Evolutionary conservation across 2,797 vertebrate genomes (phyloP).

Genomic region (Psittacula echo): DNA sequence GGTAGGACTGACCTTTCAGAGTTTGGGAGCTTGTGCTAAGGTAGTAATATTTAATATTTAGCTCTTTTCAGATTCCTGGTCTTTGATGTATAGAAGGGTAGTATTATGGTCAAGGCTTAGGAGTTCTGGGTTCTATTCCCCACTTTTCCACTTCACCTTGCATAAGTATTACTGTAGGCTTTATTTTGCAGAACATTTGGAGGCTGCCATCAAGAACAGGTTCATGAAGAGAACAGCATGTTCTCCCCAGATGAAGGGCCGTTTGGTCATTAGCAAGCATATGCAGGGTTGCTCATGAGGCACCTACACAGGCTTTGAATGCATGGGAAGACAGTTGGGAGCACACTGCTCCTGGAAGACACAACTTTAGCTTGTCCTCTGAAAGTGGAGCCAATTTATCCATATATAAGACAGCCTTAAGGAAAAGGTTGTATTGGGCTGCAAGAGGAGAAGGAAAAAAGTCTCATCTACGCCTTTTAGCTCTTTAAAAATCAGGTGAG

Average conservation of each 20-base stretch:
- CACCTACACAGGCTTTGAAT: background rate
- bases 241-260: background rate
- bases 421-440: background rate
- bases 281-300: background rate
- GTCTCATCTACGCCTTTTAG: background rate
- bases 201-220: background rate
- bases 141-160: background rate
- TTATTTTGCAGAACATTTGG: background rate
- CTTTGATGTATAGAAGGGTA: background rate
- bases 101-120: background rate
- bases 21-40: background rate
- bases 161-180: background rate
- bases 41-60: background rate
- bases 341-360: background rate
- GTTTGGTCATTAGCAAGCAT: background rate
- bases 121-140: background rate
- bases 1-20: background rate
- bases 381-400: background rate
- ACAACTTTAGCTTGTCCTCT: background rate
- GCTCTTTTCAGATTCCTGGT: background rate
- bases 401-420: background rate
- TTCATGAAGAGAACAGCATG: background rate
- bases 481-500: background rate
- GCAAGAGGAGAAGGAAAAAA: background rate
- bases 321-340: background rate